Conservation (phyloP, 2,888 invertebrate species). For the Caradrina clavipalpis region DNA sequence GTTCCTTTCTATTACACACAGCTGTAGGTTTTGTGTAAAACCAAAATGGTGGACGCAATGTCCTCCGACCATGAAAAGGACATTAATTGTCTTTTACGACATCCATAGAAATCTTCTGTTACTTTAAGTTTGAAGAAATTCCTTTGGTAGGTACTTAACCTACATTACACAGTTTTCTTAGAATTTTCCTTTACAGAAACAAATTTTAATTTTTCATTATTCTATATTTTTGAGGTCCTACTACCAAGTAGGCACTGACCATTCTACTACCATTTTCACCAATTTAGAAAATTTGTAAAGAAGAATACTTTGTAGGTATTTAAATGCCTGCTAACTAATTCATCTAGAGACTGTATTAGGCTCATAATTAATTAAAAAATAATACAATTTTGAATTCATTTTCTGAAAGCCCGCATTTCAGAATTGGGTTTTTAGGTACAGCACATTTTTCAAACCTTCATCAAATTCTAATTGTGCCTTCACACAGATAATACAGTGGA, state of each 20-base stretch:
- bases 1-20: constrained; percentile 22
- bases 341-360: background rate
- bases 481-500: background rate
- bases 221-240: background rate
- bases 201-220: background rate
- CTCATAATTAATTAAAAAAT: background rate
- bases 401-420: constrained; percentile 23
- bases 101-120: constrained; percentile 42
- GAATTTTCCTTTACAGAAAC: constrained; percentile 2
- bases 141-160: constrained; percentile 18
- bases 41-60: constrained; percentile 32
- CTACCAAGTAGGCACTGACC: background rate
- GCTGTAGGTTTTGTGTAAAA: constrained; percentile 23
- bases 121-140: constrained; percentile 35
- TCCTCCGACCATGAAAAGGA: constrained; percentile 33
- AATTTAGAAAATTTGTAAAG: background rate
- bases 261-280: background rate
- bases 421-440: constrained; percentile 4
- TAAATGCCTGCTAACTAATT: background rate
- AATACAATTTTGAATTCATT: background rate
- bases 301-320: background rate
- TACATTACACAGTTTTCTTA: constrained; percentile 16
- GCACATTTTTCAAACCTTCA: background rate
- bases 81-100: constrained; percentile 52
- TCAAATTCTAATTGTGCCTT: background rate